Percentiles rank a stretch among this genome's conserved stretches.
phyloP scores from a whole-genome alignment of 2,797 vertebrate genomes.

The Phyllotis vaccarum region DNA sequence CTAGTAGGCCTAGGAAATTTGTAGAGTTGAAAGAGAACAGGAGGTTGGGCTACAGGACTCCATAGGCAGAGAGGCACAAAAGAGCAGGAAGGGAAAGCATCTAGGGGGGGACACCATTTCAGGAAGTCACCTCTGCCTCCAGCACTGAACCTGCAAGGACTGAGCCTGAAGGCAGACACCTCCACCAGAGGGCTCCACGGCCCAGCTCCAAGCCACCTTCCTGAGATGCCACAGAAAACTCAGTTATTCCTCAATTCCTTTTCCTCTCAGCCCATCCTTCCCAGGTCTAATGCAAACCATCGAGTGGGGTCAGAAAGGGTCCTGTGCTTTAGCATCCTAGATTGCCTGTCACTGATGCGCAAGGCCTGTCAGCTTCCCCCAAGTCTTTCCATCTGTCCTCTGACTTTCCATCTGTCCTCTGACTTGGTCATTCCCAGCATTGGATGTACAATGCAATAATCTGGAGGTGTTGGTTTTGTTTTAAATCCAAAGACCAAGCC shows the following conservation, averaged over 20 bases:
- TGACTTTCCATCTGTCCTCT: neutral
- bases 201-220: neutral
- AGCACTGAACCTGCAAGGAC: neutral
- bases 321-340: neutral
- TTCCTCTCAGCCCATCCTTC: neutral
- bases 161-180: neutral
- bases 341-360: neutral
- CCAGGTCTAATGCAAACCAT: neutral
- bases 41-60: neutral
- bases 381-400: neutral
- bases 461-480: neutral
- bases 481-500: neutral
- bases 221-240: neutral
- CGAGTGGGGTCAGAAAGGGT: neutral
- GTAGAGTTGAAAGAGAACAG: neutral
- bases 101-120: no score
- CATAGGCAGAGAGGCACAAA: neutral
- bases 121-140: neutral
- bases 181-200: neutral
- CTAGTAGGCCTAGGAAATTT: neutral
- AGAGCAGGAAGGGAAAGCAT: neutral
- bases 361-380: neutral
- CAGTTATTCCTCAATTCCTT: neutral
- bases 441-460: neutral
- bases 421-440: neutral